A percentile compares a stretch with the other conserved stretches of the same genome.
phyloP scores from a whole-genome alignment of 1,140 invertebrate genomes.

The Eriocheir sinensis region DNA sequence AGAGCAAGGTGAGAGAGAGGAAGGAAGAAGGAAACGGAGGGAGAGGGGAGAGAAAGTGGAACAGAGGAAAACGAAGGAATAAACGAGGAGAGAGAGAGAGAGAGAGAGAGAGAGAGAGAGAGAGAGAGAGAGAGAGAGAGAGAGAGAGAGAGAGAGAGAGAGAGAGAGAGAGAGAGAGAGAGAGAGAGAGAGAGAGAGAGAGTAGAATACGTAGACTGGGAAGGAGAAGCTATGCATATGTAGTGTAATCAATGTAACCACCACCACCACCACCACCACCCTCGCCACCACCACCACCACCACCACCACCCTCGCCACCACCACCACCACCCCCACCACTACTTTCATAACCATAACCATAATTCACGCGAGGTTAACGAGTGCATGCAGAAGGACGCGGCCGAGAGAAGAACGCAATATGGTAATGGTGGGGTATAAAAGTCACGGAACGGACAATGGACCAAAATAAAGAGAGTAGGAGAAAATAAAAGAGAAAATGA shows the following conservation, averaged over 20 bases:
- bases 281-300: background rate
- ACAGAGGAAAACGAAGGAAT: background rate
- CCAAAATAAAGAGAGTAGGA: background rate
- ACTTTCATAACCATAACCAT: background rate
- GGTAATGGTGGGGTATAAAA: too few species aligned
- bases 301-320: background rate
- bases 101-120: background rate
- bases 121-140: background rate
- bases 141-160: background rate
- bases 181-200: too few species aligned
- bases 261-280: background rate
- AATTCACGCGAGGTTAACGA: background rate
- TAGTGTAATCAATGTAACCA: too few species aligned
- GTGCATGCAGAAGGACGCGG: background rate
- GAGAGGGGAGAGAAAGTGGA: background rate
- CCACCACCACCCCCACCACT: background rate
- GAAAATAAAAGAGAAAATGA: background rate
- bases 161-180: background rate
- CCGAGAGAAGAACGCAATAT: background rate
- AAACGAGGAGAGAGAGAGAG: background rate
- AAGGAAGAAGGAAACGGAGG: background rate
- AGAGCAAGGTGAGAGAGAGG: background rate
- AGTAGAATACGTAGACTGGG: too few species aligned
- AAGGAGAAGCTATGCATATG: too few species aligned
- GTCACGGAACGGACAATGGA: too few species aligned